Base-by-base conservation (phyloP, 2,888 invertebrate species). In the Lithophane ornitopus region DNA sequence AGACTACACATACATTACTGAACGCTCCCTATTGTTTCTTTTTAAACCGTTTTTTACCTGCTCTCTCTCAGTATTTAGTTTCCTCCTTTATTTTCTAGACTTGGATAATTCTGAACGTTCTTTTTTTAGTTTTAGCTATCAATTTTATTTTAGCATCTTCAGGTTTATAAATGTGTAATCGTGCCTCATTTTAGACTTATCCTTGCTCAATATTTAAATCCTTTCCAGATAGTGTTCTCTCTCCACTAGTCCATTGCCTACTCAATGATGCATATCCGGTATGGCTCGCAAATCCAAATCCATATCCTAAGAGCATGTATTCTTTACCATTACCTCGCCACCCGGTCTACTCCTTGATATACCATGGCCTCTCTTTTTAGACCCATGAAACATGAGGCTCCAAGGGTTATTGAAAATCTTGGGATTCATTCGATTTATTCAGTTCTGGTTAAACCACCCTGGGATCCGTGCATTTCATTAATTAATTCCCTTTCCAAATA, bases 11-110 rank as follows among this genome's bases (percentile, higher is more conserved):
- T 79, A 75, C 69, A 78, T 81, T 68, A 82, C 78, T 72, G 34
- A 78, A 73, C 59, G 67, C 34, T 80, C 74, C 54, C 78, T 87
- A 69, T 87, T 88, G 86, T 88, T 86, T 85, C 69, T 69, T 79
- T 86, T 54, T 85, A 76, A 70, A 62, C 14, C 65, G 54, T 71
- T 82, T 85, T 85, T 85, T 79, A 81, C 73, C 78, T 80, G 66
- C n/a, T 68, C 63, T 63, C 80, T 74, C 61, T 74, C 34, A 34
- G 44, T 73, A 71, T 80, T 75, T 76, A 52, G 71, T 85, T 73
- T 76, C 44, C 65, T 74, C 67, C 54, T 68, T 71, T 70, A 61
- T 74, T 69, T 66, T 54, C n/a, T 74, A 54, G 63, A 74, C 41
- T 78, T 67, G 28, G 28, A n/a, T 81, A 49, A 73, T 75, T 70